These are phyloP conservation scores for Himalopsyche anomala DNA, from an alignment of 2,888 invertebrate species.

Conservation along the genomic window DNA sequence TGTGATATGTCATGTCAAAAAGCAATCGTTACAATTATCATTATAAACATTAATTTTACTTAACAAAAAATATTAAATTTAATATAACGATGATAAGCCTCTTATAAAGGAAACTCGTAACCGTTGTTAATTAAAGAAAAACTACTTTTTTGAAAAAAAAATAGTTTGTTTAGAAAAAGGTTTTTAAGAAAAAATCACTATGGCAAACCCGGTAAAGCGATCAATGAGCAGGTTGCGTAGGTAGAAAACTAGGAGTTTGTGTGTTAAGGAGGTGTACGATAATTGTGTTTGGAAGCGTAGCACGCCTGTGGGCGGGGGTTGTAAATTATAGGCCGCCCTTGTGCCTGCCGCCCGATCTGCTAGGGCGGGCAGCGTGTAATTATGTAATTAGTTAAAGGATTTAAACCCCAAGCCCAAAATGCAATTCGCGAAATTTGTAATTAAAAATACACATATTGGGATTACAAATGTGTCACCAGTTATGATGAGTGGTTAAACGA, in stretches of 20 bases:
- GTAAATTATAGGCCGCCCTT: constrained; percentile 28
- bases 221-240: constrained; percentile 22
- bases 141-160: too few species aligned
- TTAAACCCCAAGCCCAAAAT: not conserved
- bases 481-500: too few species aligned
- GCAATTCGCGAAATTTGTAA: constrained; percentile 6
- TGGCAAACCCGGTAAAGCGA: not conserved
- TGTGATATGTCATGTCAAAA: too few species aligned
- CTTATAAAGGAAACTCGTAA: too few species aligned
- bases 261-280: constrained; percentile 31
- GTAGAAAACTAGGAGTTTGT: constrained; percentile 20
- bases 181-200: not conserved
- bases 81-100: too few species aligned
- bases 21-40: too few species aligned
- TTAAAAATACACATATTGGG: not conserved
- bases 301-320: constrained; percentile 44
- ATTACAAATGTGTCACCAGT: not conserved
- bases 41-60: too few species aligned
- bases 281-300: constrained; percentile 45
- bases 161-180: not conserved
- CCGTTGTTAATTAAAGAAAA: too few species aligned
- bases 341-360: constrained; percentile 14
- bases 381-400: constrained; percentile 44
- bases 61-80: too few species aligned
- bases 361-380: constrained; percentile 43